Conservation (phyloP, 1,140 invertebrate genomes). For the Rhagoletis zephyria region DNA sequence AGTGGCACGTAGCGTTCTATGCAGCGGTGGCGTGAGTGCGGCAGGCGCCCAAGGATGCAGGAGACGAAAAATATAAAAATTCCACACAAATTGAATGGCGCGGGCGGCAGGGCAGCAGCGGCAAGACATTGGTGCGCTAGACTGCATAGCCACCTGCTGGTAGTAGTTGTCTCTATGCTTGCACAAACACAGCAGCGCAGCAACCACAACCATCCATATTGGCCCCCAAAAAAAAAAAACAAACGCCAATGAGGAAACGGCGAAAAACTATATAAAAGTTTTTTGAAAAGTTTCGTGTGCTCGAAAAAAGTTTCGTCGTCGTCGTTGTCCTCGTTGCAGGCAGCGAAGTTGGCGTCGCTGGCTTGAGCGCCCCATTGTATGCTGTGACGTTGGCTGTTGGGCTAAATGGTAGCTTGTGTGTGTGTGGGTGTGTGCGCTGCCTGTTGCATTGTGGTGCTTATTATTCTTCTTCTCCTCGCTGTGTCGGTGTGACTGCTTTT, state of each 20-base stretch:
- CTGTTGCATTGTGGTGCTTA: constrained; percentile 27
- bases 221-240: background rate
- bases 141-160: background rate
- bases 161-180: background rate
- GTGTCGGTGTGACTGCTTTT: background rate
- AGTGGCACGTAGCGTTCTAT: constrained; percentile 16
- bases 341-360: background rate
- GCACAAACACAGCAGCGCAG: background rate
- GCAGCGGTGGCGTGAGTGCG: constrained; percentile 55
- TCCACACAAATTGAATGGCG: constrained; percentile 39
- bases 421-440: background rate
- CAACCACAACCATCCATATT: background rate
- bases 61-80: constrained; percentile 48
- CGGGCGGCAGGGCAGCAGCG: background rate
- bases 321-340: constrained; percentile 49
- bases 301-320: constrained; percentile 65
- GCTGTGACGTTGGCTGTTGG: background rate
- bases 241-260: constrained; percentile 50
- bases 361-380: too few relatives aligned
- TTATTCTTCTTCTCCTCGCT: background rate
- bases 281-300: constrained; percentile 72
- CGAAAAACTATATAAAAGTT: constrained; percentile 57
- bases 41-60: constrained; percentile 63
- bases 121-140: background rate
- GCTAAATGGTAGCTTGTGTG: background rate